A percentile compares a stretch with the other conserved stretches of the same genome.
Conservation (phyloP, 2,888 invertebrate species). For the Epinotia bilunana region DNA sequence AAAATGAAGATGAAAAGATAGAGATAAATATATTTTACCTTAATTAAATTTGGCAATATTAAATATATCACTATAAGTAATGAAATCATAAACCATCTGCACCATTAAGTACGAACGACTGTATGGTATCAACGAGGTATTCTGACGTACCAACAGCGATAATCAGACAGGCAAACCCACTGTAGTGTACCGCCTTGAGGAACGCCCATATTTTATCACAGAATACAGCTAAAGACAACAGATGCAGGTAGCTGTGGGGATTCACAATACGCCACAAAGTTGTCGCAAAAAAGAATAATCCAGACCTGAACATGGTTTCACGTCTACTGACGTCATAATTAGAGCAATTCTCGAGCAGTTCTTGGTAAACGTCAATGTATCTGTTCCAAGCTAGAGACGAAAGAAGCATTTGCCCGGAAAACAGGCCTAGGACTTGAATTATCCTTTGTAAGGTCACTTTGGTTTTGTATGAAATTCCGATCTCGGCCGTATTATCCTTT, state of each 20-base stretch:
- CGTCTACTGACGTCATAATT: conserved; percentile 80
- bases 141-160: conserved; percentile 89
- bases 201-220: conserved; percentile 93
- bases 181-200: conserved; percentile 87
- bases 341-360: conserved; percentile 87
- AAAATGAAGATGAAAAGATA: background rate
- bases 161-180: conserved; percentile 88
- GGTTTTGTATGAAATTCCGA: conserved; percentile 86
- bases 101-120: conserved; percentile 58
- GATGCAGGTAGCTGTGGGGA: conserved; percentile 90
- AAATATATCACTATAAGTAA: conserved; percentile 4
- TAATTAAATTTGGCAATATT: conserved; percentile 37
- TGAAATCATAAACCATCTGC: conserved; percentile 57
- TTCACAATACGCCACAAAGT: conserved; percentile 91
- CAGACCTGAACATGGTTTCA: conserved; percentile 87
- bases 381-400: conserved; percentile 93
- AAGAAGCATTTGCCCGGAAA: conserved; percentile 88
- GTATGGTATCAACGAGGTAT: conserved; percentile 82
- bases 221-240: conserved; percentile 90
- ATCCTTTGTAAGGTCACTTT: conserved; percentile 88
- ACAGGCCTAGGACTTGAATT: conserved; percentile 86
- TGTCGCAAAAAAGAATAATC: conserved; percentile 89
- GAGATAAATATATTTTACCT: conserved; percentile 15
- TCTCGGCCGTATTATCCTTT: conserved; percentile 73
- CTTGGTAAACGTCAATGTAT: conserved; percentile 91